phyloP scores from a whole-genome alignment of 1,140 invertebrate species.

The Marisa cornuarietis region DNA sequence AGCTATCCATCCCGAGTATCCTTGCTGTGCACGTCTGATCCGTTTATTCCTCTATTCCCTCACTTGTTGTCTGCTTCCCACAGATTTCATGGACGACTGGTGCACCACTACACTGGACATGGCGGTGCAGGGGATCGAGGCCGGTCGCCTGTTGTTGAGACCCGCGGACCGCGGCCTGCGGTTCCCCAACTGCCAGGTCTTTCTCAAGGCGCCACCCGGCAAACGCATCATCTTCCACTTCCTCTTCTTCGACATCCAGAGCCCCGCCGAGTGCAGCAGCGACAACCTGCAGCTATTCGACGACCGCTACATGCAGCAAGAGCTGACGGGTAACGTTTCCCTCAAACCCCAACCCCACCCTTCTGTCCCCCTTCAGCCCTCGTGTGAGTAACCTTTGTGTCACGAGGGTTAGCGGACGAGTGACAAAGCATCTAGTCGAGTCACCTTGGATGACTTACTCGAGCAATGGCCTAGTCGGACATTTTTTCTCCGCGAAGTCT shows the following conservation, averaged over 20 bases:
- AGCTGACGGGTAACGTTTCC: conserved; percentile 23
- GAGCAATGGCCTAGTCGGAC: too few relatives aligned
- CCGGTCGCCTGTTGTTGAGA: conserved; percentile 28
- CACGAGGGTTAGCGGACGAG: background rate
- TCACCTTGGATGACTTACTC: background rate
- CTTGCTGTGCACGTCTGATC: too few relatives aligned
- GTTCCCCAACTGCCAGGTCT: conserved; percentile 26
- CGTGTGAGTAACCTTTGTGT: background rate
- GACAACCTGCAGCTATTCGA: conserved; percentile 35
- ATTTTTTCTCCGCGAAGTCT: too few relatives aligned
- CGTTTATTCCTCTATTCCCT: background rate
- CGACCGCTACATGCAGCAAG: background rate
- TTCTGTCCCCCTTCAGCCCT: background rate
- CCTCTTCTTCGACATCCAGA: conserved; percentile 26
- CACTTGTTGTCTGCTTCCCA: background rate
- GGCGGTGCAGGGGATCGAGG: conserved; percentile 7
- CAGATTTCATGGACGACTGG: conserved; percentile 35
- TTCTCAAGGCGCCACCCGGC: conserved; percentile 24
- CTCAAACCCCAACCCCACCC: background rate
- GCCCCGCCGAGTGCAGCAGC: conserved; percentile 28
- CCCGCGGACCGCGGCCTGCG: conserved; percentile 11
- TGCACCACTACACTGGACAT: conserved; percentile 33
- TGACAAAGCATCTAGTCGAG: background rate
- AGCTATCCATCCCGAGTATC: too few relatives aligned
- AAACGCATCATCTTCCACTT: conserved; percentile 29